Evolutionary conservation across 2,888 invertebrate species (phyloP).

Genomic region (Drosophila eohydei): DNA sequence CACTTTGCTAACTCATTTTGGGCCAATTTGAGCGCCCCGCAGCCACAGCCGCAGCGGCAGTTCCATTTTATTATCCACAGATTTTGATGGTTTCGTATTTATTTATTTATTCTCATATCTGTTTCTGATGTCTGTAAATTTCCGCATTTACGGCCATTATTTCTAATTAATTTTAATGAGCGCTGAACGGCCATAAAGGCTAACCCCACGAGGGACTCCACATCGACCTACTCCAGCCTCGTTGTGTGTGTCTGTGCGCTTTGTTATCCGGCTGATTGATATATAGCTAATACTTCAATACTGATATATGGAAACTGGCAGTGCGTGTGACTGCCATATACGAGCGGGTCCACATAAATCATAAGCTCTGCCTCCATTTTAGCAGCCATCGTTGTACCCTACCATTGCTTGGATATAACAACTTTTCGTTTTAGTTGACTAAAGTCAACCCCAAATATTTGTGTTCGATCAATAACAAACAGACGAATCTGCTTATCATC

Average conservation of each 20-base stretch:
- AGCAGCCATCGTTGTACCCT: conserved; percentile 31
- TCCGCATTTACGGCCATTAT: conserved; percentile 47
- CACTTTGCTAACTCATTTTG: conserved; percentile 29
- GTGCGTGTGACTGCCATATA: conserved; percentile 15
- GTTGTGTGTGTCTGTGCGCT: not conserved
- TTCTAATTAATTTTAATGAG: conserved; percentile 67
- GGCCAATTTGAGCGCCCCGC: conserved; percentile 36
- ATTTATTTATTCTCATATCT: conserved; percentile 9
- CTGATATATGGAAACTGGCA: conserved; percentile 41
- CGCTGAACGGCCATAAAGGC: conserved; percentile 11
- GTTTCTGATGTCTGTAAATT: conserved; percentile 33
- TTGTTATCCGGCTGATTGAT: conserved; percentile 43
- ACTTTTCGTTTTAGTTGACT: not conserved
- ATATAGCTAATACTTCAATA: conserved; percentile 35
- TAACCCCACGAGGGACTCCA: not conserved
- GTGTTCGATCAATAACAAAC: not conserved
- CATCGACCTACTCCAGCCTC: no score
- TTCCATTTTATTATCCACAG: conserved; percentile 9
- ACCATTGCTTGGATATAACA: not conserved
- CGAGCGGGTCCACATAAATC: conserved; percentile 36
- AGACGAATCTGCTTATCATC: not conserved
- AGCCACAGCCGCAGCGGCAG: not conserved
- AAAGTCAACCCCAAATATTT: not conserved
- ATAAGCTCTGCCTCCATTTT: conserved; percentile 5
- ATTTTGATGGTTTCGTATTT: conserved; percentile 3